Conservation (phyloP, 2,888 invertebrate species). For the Digitonthophagus gazella region DNA sequence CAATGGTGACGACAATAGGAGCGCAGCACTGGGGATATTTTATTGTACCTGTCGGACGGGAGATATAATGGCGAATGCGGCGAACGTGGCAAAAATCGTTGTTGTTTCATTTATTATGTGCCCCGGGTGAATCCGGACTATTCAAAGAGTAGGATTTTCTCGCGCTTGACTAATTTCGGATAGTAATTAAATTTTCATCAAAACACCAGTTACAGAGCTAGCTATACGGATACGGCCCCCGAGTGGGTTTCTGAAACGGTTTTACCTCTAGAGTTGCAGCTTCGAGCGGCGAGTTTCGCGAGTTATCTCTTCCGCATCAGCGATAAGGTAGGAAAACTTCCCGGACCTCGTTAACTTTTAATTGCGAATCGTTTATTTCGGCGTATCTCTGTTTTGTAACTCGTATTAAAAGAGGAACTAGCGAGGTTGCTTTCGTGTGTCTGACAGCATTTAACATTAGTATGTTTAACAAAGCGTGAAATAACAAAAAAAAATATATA, state of each 20-base stretch:
- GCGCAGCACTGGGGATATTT: not conserved
- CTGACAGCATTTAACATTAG: not conserved
- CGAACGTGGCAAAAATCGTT: not conserved
- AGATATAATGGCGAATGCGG: not conserved
- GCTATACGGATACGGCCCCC: not conserved
- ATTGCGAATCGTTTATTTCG: constrained; percentile 14
- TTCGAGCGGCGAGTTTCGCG: not conserved
- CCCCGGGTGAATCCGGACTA: too few relatives aligned
- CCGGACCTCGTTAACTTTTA: constrained; percentile 12
- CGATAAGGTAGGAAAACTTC: not conserved
- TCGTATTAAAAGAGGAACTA: not conserved
- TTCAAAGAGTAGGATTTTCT: not conserved
- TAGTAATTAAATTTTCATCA: not conserved
- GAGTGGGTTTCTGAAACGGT: not conserved
- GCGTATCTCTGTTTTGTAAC: constrained; percentile 2
- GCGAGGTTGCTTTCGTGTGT: not conserved
- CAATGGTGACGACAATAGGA: not conserved
- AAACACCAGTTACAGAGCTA: not conserved
- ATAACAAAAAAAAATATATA: too few relatives aligned
- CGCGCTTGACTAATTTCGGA: not conserved
- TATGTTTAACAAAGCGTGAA: too few relatives aligned
- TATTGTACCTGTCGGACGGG: not conserved
- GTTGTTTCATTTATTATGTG: not conserved
- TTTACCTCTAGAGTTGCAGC: not conserved
- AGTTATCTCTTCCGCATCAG: not conserved